phyloP scores from a whole-genome alignment of 1,140 invertebrate genomes.

The Propsilocerus akamusi region DNA sequence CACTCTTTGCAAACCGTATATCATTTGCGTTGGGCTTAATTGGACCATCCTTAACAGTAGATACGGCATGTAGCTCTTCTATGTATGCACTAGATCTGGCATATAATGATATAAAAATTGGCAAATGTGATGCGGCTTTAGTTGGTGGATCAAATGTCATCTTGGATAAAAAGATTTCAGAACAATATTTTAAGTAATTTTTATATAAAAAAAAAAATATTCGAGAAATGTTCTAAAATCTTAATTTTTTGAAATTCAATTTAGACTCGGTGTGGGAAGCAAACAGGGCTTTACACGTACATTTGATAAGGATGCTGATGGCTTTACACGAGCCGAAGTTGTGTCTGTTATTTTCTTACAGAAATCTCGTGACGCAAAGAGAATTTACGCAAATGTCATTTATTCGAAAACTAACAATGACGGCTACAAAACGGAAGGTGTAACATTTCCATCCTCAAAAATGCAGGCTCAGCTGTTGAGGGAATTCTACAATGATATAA shows the following conservation, averaged over 20 bases:
- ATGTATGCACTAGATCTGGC: constrained; percentile 70
- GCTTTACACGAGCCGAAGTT: constrained; percentile 59
- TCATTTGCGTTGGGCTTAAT: constrained; percentile 52
- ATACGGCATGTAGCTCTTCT: constrained; percentile 83
- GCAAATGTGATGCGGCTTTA: constrained; percentile 69
- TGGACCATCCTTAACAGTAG: constrained; percentile 65
- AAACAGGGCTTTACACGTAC: constrained; percentile 70
- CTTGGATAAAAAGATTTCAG: constrained; percentile 66
- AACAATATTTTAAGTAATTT: constrained; percentile 55
- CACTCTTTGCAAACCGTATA: constrained; percentile 82
- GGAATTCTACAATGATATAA: constrained; percentile 76
- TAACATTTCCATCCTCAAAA: constrained; percentile 76
- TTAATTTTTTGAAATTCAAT: background rate
- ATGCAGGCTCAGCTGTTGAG: constrained; percentile 59
- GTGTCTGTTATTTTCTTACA: constrained; percentile 63
- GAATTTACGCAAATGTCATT: constrained; percentile 44
- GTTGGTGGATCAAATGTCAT: constrained; percentile 69
- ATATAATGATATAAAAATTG: constrained; percentile 49
- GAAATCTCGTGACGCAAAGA: constrained; percentile 53
- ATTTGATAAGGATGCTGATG: constrained; percentile 68
- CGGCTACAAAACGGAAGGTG: constrained; percentile 77
- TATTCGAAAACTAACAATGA: constrained; percentile 57
- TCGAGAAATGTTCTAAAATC: background rate
- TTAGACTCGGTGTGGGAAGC: constrained; percentile 65
- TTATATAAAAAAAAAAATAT: background rate